phyloP scores from a whole-genome alignment of 2,797 vertebrate genomes.

The Dermochelys coriacea region DNA sequence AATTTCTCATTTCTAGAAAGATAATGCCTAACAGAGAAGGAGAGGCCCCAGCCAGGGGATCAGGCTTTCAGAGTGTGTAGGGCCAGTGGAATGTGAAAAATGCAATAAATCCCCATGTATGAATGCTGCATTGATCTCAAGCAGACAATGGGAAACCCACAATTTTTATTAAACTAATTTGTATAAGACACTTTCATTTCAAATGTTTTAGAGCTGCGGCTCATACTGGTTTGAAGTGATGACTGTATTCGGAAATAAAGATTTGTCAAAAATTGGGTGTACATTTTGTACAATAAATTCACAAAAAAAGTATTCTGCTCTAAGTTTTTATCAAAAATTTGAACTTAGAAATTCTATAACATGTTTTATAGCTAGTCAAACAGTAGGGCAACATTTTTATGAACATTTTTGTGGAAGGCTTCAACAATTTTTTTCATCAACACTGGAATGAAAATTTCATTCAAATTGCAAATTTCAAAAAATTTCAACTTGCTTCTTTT shows the following conservation, averaged over 20 bases:
- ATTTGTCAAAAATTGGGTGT: not conserved
- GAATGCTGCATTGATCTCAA: not conserved
- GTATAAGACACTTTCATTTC: not conserved
- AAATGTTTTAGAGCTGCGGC: not conserved
- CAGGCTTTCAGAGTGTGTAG: not conserved
- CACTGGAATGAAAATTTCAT: not conserved
- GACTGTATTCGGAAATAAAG: not conserved
- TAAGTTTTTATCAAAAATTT: not conserved
- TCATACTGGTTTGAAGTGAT: not conserved
- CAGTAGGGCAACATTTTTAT: not conserved
- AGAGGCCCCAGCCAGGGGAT: not conserved
- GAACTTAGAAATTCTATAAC: not conserved
- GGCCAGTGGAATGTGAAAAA: not conserved
- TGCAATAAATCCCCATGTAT: not conserved
- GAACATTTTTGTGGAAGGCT: not conserved
- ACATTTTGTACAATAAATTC: not conserved
- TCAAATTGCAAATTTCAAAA: not conserved
- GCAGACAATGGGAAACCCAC: not conserved
- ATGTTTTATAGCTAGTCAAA: not conserved
- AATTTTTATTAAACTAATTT: not conserved
- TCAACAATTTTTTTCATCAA: not conserved
- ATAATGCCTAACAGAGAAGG: not conserved
- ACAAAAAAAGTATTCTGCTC: not conserved
- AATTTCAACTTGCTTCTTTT: rapidly evolving
- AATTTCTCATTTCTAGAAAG: not conserved